Conservation (phyloP, 2,113 vertebrate genomes). For the Passer montanus region DNA sequence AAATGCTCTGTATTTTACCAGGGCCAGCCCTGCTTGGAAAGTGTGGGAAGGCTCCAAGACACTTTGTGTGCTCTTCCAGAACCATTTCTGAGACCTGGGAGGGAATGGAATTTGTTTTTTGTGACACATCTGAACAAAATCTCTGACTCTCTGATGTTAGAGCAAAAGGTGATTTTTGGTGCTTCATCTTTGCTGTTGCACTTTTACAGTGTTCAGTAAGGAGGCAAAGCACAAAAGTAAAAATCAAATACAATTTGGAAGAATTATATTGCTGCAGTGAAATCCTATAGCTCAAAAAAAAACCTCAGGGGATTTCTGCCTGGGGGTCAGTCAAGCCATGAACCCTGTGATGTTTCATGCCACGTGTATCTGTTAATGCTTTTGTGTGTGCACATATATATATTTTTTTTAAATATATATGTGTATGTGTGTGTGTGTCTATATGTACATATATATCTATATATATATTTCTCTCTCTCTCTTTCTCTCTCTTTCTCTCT, state of each 20-base stretch:
- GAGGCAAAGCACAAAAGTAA: neutral
- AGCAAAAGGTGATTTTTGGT: neutral
- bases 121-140: neutral
- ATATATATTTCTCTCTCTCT: too few species aligned
- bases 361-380: neutral
- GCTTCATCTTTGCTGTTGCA: neutral
- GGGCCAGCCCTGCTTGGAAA: neutral
- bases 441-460: fast-evolving
- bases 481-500: too few species aligned
- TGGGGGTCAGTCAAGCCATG: neutral
- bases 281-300: neutral
- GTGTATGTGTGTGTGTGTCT: neutral
- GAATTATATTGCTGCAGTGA: neutral
- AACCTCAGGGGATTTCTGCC: neutral
- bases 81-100: neutral
- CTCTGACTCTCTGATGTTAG: neutral
- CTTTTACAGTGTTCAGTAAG: neutral
- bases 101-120: neutral
- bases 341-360: neutral
- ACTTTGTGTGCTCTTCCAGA: neutral
- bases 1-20: neutral
- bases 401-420: too few species aligned
- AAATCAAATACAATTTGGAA: neutral
- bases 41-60: neutral
- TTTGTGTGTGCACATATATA: fast-evolving